Conservation (phyloP, 2,113 vertebrate genomes). For the Xiphophorus couchianus region DNA sequence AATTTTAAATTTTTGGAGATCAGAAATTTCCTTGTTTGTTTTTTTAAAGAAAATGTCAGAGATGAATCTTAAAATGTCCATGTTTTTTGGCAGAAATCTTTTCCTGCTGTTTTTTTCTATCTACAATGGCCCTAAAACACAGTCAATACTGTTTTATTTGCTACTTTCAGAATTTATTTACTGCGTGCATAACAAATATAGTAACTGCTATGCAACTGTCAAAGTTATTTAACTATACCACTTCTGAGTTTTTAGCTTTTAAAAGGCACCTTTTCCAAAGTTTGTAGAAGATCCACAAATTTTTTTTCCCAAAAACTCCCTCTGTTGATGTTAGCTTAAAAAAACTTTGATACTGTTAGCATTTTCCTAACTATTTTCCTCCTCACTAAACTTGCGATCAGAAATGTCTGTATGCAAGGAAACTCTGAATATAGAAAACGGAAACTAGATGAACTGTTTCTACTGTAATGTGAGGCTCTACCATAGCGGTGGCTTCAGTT, state of each 20-base stretch:
- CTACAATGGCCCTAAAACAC: no score
- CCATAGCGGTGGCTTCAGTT: slow-evolving; percentile 94
- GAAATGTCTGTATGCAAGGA: not conserved
- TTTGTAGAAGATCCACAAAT: not conserved
- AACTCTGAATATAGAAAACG: not conserved
- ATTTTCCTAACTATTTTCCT: not conserved
- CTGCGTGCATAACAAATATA: no score
- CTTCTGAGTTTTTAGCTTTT: not conserved
- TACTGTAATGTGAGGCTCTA: slow-evolving; percentile 59
- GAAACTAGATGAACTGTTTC: not conserved
- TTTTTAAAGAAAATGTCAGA: no score
- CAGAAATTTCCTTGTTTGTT: no score
- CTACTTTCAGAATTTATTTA: no score
- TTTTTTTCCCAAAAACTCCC: not conserved
- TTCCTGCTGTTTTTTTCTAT: no score
- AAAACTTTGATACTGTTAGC: not conserved
- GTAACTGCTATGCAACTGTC: no score
- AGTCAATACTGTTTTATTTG: no score
- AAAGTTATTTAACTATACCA: no score
- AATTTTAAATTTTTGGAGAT: no score
- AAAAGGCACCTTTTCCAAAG: not conserved
- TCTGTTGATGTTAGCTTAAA: not conserved
- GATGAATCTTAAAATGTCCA: no score
- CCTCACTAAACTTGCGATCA: not conserved
- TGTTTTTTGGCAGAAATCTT: no score